Conservation (phyloP, 2,888 invertebrate species). For the Catocala nupta region DNA sequence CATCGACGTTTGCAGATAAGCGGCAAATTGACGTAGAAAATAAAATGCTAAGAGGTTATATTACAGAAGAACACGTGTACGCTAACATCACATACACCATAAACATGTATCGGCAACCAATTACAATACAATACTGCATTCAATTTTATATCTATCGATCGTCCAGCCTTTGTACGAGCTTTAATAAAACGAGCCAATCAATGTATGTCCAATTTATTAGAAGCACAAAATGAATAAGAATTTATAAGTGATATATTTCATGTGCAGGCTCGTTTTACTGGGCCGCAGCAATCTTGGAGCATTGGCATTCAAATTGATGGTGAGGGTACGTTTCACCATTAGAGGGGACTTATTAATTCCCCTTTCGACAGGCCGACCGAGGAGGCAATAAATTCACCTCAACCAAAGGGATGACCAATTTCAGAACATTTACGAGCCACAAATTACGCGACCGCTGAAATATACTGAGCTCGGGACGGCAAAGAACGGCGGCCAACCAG, state of each 20-base stretch:
- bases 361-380: conserved; percentile 87
- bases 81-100: conserved; percentile 1
- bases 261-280: conserved; percentile 77
- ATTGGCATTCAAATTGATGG: conserved; percentile 87
- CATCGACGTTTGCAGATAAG: conserved; percentile 1
- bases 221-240: conserved; percentile 75
- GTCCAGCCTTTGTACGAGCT: conserved; percentile 53
- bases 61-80: conserved; percentile 14
- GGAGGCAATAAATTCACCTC: conserved; percentile 87
- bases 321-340: conserved; percentile 87
- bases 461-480: conserved; percentile 81
- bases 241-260: conserved; percentile 80
- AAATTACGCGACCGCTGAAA: conserved; percentile 87
- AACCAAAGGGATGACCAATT: conserved; percentile 88
- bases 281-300: conserved; percentile 81
- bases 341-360: conserved; percentile 87
- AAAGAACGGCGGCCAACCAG: conserved; percentile 71
- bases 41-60: conserved; percentile 5
- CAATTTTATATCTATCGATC: conserved; percentile 36
- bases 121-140: conserved; percentile 30
- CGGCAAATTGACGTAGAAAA: conserved; percentile 2
- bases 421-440: conserved; percentile 88
- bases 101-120: conserved; percentile 21
- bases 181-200: conserved; percentile 70
- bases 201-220: conserved; percentile 74